Evolutionary conservation across 1,140 invertebrate genomes (phyloP).

Genomic region (Liolophura sinensis): DNA sequence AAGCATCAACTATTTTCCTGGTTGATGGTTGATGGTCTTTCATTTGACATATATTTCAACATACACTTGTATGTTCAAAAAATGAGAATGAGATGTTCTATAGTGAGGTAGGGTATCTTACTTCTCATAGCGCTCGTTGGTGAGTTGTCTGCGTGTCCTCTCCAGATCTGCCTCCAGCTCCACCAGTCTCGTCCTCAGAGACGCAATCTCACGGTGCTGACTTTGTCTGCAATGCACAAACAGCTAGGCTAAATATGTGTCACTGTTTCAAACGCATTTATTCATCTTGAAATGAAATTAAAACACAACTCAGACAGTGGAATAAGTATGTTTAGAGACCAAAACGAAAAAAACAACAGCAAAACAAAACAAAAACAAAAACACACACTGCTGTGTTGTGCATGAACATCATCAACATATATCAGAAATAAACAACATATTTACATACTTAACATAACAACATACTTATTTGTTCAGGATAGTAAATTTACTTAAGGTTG

Average conservation of each 20-base stretch:
- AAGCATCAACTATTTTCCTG: background rate
- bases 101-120: conserved; percentile 13
- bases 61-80: background rate
- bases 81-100: background rate
- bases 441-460: no score
- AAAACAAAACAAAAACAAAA: no score
- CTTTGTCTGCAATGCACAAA: conserved; percentile 45
- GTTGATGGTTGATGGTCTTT: background rate
- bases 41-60: background rate
- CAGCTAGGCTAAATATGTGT: background rate
- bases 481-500: no score
- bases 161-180: conserved; percentile 58
- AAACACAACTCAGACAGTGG: no score
- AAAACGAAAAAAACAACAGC: no score
- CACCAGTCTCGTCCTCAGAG: conserved; percentile 52
- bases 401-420: no score
- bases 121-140: conserved; percentile 59
- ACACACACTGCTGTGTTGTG: no score
- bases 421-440: no score
- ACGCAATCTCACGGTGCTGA: conserved; percentile 54
- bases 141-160: conserved; percentile 51
- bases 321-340: no score
- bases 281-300: no score
- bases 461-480: no score
- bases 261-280: background rate